Percentiles rank a stretch among this genome's conserved stretches.
phyloP scores from a whole-genome alignment of 2,888 invertebrate genomes.

The Malthinus seriepunctatus region DNA sequence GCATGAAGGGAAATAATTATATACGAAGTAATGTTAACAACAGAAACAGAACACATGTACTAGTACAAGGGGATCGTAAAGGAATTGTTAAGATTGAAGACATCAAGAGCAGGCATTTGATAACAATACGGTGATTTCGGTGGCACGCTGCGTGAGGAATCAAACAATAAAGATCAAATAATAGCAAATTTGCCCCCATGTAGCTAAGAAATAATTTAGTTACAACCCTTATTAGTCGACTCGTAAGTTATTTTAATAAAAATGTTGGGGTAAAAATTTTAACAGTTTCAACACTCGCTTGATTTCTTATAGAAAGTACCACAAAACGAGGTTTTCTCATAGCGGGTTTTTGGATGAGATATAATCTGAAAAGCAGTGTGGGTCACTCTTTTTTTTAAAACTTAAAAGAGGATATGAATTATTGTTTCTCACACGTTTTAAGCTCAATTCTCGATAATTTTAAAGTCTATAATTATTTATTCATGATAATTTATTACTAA shows the following conservation, averaged over 20 bases:
- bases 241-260: not conserved
- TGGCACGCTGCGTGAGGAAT: slow-evolving; percentile 24
- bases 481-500: slow-evolving; percentile 19
- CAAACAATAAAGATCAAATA: slow-evolving; percentile 28
- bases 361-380: slow-evolving; percentile 4
- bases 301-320: not conserved
- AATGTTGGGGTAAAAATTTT: slow-evolving; percentile 1
- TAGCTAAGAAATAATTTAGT: slow-evolving; percentile 28
- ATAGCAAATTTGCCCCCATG: slow-evolving; percentile 31
- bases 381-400: not conserved
- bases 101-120: slow-evolving; percentile 34
- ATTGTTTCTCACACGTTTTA: slow-evolving; percentile 19
- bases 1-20: slow-evolving; percentile 24
- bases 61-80: slow-evolving; percentile 19
- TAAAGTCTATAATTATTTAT: slow-evolving; percentile 26
- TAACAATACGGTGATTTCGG: slow-evolving; percentile 34
- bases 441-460: slow-evolving; percentile 23
- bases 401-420: slow-evolving; percentile 23
- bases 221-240: slow-evolving; percentile 21
- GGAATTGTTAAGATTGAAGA: slow-evolving; percentile 29
- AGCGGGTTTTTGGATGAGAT: slow-evolving; percentile 3
- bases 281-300: not conserved
- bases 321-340: slow-evolving; percentile 2
- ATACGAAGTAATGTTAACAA: slow-evolving; percentile 18
- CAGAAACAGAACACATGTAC: slow-evolving; percentile 11